Percentiles rank a stretch among this genome's conserved stretches.
Conservation (phyloP, 2,113 vertebrate species). For the Grammatotria lemairii region DNA sequence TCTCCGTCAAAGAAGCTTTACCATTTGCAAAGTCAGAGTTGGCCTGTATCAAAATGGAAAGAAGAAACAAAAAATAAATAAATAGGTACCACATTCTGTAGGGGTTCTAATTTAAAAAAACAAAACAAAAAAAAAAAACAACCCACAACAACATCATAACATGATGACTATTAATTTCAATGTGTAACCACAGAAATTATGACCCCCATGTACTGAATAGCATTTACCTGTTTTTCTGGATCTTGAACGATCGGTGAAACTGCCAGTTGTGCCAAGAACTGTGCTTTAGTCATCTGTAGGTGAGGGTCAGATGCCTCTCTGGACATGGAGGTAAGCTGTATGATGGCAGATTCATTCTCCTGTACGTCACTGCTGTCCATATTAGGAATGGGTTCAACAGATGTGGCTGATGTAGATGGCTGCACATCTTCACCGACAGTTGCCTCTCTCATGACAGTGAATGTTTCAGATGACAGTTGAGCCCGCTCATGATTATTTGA, state of each 20-base stretch:
- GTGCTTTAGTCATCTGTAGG: constrained; percentile 16
- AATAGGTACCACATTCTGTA: neutral
- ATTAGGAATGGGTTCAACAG: neutral
- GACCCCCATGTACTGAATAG: neutral
- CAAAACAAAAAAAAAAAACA: neutral
- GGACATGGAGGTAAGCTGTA: neutral
- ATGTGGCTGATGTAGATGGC: neutral
- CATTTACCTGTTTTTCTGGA: constrained; percentile 14
- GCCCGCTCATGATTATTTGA: neutral
- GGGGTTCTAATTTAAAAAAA: neutral
- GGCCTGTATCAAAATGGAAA: neutral
- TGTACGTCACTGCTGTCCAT: neutral
- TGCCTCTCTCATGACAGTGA: neutral
- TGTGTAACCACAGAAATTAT: neutral
- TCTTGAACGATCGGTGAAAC: neutral
- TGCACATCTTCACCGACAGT: neutral
- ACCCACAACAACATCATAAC: neutral
- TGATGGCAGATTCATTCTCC: neutral
- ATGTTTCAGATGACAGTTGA: neutral
- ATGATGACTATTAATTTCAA: neutral
- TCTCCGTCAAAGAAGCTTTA: neutral
- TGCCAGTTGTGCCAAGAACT: constrained; percentile 38
- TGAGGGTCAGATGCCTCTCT: constrained; percentile 2
- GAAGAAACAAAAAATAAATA: neutral
- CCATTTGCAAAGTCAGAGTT: neutral